Evolutionary conservation across 2,888 invertebrate species (phyloP).

Genomic region (Leptinotarsa haldemani): DNA sequence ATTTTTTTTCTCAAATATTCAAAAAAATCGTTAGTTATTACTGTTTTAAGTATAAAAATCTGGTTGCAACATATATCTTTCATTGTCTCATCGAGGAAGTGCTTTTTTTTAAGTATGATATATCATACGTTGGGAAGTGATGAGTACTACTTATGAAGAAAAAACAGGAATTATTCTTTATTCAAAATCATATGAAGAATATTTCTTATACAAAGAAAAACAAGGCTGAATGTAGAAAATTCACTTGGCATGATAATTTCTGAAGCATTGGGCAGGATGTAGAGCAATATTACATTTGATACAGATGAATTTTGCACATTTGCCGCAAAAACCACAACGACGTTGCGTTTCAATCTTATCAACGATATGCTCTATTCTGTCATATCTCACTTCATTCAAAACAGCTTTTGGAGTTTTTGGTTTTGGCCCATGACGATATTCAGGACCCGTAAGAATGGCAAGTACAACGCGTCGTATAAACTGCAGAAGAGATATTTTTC

Average conservation of each 20-base stretch:
- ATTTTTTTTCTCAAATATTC: too few species aligned
- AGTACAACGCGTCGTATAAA: not conserved
- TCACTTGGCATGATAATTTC: not conserved
- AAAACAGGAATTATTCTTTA: too few species aligned
- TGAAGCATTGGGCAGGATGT: not conserved
- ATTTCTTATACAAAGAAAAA: too few species aligned
- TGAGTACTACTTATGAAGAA: too few species aligned
- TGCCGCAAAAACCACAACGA: slow-evolving; percentile 27
- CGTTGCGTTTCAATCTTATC: slow-evolving; percentile 38
- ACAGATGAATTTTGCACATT: slow-evolving; percentile 24
- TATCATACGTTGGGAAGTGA: too few species aligned
- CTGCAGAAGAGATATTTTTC: not conserved
- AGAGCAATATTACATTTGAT: slow-evolving; percentile 27
- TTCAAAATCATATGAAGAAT: too few species aligned
- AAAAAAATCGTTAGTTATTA: too few species aligned
- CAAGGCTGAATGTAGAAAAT: too few species aligned
- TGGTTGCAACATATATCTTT: too few species aligned
- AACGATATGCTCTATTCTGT: slow-evolving; percentile 29
- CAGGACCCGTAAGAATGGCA: not conserved
- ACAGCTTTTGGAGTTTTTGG: slow-evolving; percentile 31
- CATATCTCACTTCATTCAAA: slow-evolving; percentile 29
- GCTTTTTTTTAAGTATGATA: too few species aligned
- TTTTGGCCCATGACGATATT: not conserved
- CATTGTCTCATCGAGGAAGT: too few species aligned
- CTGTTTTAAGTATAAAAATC: too few species aligned